These are phyloP conservation scores for Oscheius sp. DNA, from an alignment of 2,888 invertebrate species.

Conservation along the genomic window DNA sequence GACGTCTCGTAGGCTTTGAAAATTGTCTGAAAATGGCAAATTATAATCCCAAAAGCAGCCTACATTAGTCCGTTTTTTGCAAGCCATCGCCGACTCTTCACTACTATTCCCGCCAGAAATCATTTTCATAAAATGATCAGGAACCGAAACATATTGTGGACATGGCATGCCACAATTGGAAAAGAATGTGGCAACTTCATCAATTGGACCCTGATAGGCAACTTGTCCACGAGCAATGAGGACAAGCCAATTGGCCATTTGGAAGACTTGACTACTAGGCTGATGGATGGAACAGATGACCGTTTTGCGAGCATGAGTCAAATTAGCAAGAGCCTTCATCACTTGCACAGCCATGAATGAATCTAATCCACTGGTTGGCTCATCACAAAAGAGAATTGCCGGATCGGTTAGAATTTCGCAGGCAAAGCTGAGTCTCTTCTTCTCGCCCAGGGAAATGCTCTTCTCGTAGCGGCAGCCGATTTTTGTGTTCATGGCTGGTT, in stretches of 20 bases:
- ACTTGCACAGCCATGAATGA: constrained; percentile 63
- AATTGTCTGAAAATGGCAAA: not conserved
- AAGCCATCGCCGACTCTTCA: constrained; percentile 44
- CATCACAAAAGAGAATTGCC: constrained; percentile 62
- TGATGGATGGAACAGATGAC: constrained; percentile 93
- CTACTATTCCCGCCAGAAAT: not conserved
- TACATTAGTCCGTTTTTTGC: constrained; percentile 40
- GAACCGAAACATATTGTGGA: constrained; percentile 60
- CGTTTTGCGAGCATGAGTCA: constrained; percentile 82
- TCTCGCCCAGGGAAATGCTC: constrained; percentile 95
- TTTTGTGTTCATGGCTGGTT: constrained; percentile 44
- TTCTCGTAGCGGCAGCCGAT: constrained; percentile 75
- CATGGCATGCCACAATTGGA: constrained; percentile 39
- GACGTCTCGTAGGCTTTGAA: not conserved
- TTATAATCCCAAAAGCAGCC: not conserved
- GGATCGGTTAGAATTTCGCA: constrained; percentile 79
- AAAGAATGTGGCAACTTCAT: constrained; percentile 33
- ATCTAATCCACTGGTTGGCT: constrained; percentile 62
- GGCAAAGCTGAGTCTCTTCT: constrained; percentile 92
- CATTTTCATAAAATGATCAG: constrained; percentile 71
- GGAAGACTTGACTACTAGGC: constrained; percentile 88
- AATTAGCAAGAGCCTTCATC: constrained; percentile 70
- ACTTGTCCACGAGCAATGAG: constrained; percentile 31
- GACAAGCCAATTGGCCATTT: constrained; percentile 84
- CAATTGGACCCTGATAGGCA: constrained; percentile 58